phyloP scores from a whole-genome alignment of 2,888 invertebrate genomes.

The Himalopsyche anomala region DNA sequence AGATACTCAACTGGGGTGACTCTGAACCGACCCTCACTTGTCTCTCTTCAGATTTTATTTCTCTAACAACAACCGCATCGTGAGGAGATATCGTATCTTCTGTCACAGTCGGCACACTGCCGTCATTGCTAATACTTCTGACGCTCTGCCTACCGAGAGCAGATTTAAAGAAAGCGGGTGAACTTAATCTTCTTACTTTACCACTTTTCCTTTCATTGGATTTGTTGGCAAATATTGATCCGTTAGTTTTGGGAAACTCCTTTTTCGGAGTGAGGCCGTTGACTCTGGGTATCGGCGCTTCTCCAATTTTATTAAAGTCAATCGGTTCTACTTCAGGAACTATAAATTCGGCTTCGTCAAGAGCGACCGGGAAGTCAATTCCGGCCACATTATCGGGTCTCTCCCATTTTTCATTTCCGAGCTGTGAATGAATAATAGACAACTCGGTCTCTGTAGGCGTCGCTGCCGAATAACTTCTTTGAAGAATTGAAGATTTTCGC shows the following conservation, averaged over 20 bases:
- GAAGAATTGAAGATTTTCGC: slow-evolving; percentile 70
- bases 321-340: slow-evolving; percentile 75
- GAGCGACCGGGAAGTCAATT: slow-evolving; percentile 75
- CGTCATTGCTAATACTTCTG: slow-evolving; percentile 70
- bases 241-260: slow-evolving; percentile 73
- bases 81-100: slow-evolving; percentile 31
- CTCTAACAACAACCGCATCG: slow-evolving; percentile 1
- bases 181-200: slow-evolving; percentile 77
- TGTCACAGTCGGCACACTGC: slow-evolving; percentile 3
- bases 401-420: slow-evolving; percentile 70
- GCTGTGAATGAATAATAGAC: slow-evolving; percentile 64
- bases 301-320: slow-evolving; percentile 70
- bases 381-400: slow-evolving; percentile 71
- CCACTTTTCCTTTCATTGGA: slow-evolving; percentile 73
- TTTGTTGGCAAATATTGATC: slow-evolving; percentile 73
- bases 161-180: slow-evolving; percentile 78
- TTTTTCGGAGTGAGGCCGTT: slow-evolving; percentile 68
- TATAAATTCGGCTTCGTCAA: slow-evolving; percentile 78
- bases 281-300: slow-evolving; percentile 49
- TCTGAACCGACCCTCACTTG: slow-evolving; percentile 72
- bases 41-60: slow-evolving; percentile 53
- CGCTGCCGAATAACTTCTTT: slow-evolving; percentile 59
- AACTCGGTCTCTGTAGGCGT: slow-evolving; percentile 54
- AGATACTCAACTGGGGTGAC: slow-evolving; percentile 75
- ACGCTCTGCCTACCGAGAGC: slow-evolving; percentile 76